phyloP scores from a whole-genome alignment of 1,140 invertebrate species.

The Apis mellifera region Amel_HAv3.1 CM009940.2:8802501-8803000 shows the following conservation, averaged over 20 bases:
- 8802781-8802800: background rate
- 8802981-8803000: background rate
- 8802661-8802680: conserved; percentile 80
- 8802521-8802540: conserved; percentile 62
- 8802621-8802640: conserved; percentile 77
- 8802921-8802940: background rate
- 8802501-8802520: conserved; percentile 63
- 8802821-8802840: conserved; percentile 10
- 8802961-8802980: background rate
- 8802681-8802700: conserved; percentile 81
- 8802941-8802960: background rate
- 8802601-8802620: conserved; percentile 70
- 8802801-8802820: background rate
- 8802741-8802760: background rate
- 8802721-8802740: background rate
- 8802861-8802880: conserved; percentile 44
- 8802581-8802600: conserved; percentile 53
- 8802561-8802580: conserved; percentile 57
- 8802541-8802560: conserved; percentile 64
- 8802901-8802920: background rate
- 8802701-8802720: conserved; percentile 75
- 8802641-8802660: conserved; percentile 79
- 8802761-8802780: background rate
- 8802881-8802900: conserved; percentile 18
- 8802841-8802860: conserved; percentile 36